Conservation (phyloP, 2,113 vertebrate species). For the Mirza zaza region DNA sequence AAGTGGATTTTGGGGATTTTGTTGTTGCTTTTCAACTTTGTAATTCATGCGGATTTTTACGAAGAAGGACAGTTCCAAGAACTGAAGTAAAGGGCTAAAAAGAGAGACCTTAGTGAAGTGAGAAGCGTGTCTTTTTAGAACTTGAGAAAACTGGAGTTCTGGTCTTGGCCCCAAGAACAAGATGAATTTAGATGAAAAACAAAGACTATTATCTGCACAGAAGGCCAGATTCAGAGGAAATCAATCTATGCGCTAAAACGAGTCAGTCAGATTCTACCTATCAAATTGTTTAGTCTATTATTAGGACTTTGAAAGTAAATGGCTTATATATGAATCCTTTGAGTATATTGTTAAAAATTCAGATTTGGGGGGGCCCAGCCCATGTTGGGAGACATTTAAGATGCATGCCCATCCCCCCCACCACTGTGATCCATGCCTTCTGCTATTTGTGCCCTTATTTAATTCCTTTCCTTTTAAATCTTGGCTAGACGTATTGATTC, state of each 20-base stretch:
- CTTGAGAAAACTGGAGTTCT: background rate
- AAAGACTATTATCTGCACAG: background rate
- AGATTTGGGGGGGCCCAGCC: background rate
- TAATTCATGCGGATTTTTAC: background rate
- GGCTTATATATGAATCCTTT: background rate
- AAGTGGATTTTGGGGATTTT: background rate
- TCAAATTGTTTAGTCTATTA: background rate
- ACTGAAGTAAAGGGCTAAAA: background rate
- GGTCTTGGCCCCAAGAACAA: background rate
- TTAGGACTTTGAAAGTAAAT: background rate
- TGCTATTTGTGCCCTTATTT: background rate
- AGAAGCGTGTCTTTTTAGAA: background rate
- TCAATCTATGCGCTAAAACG: background rate
- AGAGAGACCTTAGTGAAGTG: background rate
- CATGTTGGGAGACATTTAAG: background rate
- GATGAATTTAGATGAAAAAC: background rate
- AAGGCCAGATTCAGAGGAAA: background rate
- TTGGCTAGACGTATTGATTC: background rate
- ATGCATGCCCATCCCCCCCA: too few relatives aligned
- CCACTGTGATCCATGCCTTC: background rate
- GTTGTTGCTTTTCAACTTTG: background rate
- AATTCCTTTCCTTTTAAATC: background rate
- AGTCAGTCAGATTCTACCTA: background rate
- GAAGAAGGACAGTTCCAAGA: background rate
- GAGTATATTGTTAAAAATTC: background rate